phyloP scores from a whole-genome alignment of 2,888 invertebrate genomes.

The Drosophila eohydei region DNA sequence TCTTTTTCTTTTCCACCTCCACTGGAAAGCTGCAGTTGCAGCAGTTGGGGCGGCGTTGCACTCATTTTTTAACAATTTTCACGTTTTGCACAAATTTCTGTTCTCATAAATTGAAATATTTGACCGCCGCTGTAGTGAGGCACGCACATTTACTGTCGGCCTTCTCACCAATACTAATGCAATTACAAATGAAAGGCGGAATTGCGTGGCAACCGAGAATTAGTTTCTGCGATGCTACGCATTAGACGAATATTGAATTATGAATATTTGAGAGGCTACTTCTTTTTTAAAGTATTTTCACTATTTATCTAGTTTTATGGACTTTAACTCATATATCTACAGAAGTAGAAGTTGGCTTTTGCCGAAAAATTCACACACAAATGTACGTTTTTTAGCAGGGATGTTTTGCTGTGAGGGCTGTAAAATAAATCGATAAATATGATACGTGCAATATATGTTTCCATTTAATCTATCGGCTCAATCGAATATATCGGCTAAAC shows the following conservation, averaged over 20 bases:
- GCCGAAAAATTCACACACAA: slow-evolving; percentile 48
- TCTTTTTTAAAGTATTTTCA: slow-evolving; percentile 31
- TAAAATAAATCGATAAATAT: not conserved
- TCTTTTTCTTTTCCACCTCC: slow-evolving; percentile 48
- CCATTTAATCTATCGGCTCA: not conserved
- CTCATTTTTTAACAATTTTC: slow-evolving; percentile 53
- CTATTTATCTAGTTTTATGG: slow-evolving; percentile 3
- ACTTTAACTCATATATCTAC: slow-evolving; percentile 18
- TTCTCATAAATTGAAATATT: slow-evolving; percentile 31
- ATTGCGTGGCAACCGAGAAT: slow-evolving; percentile 28
- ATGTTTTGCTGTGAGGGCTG: slow-evolving; percentile 23
- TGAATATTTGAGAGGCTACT: slow-evolving; percentile 9
- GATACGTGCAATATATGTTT: not conserved
- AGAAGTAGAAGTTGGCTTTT: slow-evolving; percentile 33
- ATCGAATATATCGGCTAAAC: not conserved
- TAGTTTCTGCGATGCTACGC: not conserved
- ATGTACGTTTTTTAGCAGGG: slow-evolving; percentile 28
- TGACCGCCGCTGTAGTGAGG: slow-evolving; percentile 5
- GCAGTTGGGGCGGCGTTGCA: slow-evolving; percentile 65
- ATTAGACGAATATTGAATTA: not conserved
- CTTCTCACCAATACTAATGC: slow-evolving; percentile 38
- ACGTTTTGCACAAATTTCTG: slow-evolving; percentile 3
- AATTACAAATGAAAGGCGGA: slow-evolving; percentile 11
- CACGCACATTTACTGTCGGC: slow-evolving; percentile 16
- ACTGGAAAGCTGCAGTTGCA: slow-evolving; percentile 30